phyloP scores from a whole-genome alignment of 2,113 vertebrate genomes.

The Pseudonaja textilis region DNA sequence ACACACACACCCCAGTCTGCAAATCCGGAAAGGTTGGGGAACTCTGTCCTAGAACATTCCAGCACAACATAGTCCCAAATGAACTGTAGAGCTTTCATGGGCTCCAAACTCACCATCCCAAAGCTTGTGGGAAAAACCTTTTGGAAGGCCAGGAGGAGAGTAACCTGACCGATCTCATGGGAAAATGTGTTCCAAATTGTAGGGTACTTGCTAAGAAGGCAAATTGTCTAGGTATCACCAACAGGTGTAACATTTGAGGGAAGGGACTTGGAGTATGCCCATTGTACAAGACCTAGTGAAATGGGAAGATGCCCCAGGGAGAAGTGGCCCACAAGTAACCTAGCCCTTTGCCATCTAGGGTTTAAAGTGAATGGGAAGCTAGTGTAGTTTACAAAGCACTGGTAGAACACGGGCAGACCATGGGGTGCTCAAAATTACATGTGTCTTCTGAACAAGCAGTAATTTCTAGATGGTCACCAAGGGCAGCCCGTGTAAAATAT shows the following conservation, averaged over 20 bases:
- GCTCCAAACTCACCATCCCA: not conserved
- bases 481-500: not conserved
- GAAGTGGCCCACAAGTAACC: not conserved
- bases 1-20: not conserved
- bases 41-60: not conserved
- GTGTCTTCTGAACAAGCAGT: not conserved
- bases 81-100: not conserved
- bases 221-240: not conserved
- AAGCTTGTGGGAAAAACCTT: not conserved
- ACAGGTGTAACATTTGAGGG: not conserved
- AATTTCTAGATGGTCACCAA: not conserved
- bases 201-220: not conserved
- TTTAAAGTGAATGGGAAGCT: not conserved
- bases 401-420: not conserved
- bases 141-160: not conserved
- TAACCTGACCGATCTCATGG: not conserved
- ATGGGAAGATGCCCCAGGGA: not conserved
- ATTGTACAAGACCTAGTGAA: not conserved
- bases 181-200: not conserved
- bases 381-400: not conserved
- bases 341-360: not conserved
- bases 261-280: not conserved
- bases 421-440: not conserved
- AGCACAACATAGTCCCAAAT: not conserved
- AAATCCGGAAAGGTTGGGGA: not conserved